These are phyloP conservation scores for Pheosia tremula DNA, from an alignment of 2,888 invertebrate species.

Conservation along the genomic window DNA sequence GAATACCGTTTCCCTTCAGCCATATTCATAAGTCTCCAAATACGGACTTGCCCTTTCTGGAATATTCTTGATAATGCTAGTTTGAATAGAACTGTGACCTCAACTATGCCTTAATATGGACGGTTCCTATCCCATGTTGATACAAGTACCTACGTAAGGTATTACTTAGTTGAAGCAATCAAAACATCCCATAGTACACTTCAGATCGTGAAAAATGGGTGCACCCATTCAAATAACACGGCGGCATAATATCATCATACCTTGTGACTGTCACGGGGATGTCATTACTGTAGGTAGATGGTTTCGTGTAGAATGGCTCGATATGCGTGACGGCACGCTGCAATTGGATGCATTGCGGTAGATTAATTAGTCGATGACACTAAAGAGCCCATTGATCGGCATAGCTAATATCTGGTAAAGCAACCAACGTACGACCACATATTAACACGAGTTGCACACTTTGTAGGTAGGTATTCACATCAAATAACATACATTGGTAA, in stretches of 20 bases:
- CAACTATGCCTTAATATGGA: no score
- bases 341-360: conserved; percentile 13
- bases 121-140: no score
- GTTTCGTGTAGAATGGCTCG: conserved; percentile 11
- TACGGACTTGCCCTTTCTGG: no score
- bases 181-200: background rate
- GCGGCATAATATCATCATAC: background rate
- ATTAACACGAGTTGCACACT: no score
- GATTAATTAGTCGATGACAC: conserved; percentile 29
- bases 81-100: no score
- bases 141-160: no score
- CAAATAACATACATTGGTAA: no score
- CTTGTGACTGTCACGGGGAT: conserved; percentile 9
- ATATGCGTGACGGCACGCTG: conserved; percentile 18
- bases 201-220: background rate
- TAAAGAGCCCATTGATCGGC: conserved; percentile 23
- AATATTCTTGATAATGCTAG: no score
- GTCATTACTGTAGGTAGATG: conserved; percentile 21
- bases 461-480: no score
- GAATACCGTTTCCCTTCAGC: no score
- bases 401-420: background rate
- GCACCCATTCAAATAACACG: background rate
- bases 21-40: no score
- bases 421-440: no score
- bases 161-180: background rate